Base-by-base conservation (phyloP, 2,797 vertebrate genomes). In the Lepilemur ruficaudatus region DNA sequence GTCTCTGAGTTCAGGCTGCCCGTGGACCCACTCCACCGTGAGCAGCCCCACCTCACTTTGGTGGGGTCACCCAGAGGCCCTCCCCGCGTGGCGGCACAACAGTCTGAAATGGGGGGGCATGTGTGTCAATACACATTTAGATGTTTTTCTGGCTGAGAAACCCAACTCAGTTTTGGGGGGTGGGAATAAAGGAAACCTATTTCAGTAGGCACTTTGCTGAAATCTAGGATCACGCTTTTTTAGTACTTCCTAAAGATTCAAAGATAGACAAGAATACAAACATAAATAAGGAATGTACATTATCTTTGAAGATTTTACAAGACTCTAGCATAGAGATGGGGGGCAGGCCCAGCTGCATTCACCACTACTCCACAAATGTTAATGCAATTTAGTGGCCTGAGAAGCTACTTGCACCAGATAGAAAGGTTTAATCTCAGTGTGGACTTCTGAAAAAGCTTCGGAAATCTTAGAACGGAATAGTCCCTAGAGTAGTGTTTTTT, bases 21-120 rank as follows among this genome's bases (percentile, higher is more conserved):
- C 10, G 0, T 4, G 52, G 59, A 28, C 6, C 75, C 0, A 7
- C 30, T 12, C 30, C 14, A 30, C n/a, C 4, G 23, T 0, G 3
- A 12, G 79, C 7, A 3, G 28, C 11, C 28, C 4, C 28, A 61
- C 11, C 59, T 61, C 28, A 13, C 28, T 52, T 6, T 15, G 18
- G 50, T 52, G 15, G 50, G 50, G 28, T 13, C 59, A 61, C 59
- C 59, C 59, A 61, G 59, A 13, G 59, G 59, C 59, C 30, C 59
- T 30, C 12, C 18, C 20, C 18, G 30, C 20, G 18, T n/a, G 32
- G 32, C 0, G 20, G 18, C 43, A 9, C 32, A 1, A 20, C 17
- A 9, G 23, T 17, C 6, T 10, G 1, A 20, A 22, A 10, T 0
- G 11, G 65, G 17, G n/a, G 67, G 41, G 35, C 11, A 15, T 4